A percentile compares a stretch with the other conserved stretches of the same genome.
Evolutionary conservation across 1,140 invertebrate genomes (phyloP).

Genomic region (Drosophila insularis): DNA sequence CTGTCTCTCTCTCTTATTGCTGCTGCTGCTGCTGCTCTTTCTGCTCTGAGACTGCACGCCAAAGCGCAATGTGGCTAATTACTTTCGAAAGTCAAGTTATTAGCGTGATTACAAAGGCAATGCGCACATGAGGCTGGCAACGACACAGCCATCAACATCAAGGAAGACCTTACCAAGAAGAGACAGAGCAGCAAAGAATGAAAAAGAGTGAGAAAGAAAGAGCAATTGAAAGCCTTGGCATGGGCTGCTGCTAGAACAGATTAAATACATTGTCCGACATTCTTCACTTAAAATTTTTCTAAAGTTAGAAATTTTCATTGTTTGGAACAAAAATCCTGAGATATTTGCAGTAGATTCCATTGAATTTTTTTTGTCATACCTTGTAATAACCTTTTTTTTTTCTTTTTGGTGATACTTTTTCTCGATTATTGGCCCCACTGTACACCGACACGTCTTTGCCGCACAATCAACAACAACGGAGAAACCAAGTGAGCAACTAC

Average conservation of each 20-base stretch:
- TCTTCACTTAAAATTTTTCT: no score
- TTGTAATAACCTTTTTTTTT: neutral
- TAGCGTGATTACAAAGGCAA: conserved; percentile 80
- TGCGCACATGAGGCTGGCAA: conserved; percentile 53
- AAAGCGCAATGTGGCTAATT: conserved; percentile 78
- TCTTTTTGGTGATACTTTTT: no score
- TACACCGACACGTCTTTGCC: conserved; percentile 41
- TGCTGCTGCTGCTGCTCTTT: neutral
- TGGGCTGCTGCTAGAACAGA: no score
- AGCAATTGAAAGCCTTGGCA: no score
- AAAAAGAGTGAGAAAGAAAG: no score
- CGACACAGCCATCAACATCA: conserved; percentile 34
- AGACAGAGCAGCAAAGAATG: neutral
- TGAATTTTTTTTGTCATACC: no score
- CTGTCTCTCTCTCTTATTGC: conserved; percentile 6
- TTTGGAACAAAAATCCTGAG: neutral
- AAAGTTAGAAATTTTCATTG: neutral
- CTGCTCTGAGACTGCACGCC: conserved; percentile 26
- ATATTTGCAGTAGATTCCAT: no score
- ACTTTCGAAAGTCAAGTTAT: conserved; percentile 81
- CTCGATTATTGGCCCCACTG: conserved; percentile 13
- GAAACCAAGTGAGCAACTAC: conserved; percentile 34
- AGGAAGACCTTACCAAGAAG: conserved; percentile 26
- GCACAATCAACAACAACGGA: conserved; percentile 29
- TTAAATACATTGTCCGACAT: no score